Evolutionary conservation across 2,888 invertebrate species (phyloP).

Genomic region (Netelia fuscicornis): DNA sequence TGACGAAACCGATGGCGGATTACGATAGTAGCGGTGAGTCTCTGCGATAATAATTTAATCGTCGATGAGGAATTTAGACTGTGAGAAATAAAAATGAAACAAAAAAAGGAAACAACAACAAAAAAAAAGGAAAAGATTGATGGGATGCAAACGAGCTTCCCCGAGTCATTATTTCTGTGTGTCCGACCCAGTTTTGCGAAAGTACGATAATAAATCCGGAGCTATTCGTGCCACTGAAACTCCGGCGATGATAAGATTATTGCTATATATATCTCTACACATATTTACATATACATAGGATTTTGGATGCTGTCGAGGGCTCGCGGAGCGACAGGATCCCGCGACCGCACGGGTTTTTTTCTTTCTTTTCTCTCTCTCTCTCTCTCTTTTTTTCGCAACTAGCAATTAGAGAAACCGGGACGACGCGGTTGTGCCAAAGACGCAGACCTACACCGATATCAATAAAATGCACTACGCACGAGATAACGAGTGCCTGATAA

Average conservation of each 20-base stretch:
- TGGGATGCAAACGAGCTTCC: neutral
- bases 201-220: slow-evolving; percentile 48
- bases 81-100: neutral
- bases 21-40: slow-evolving; percentile 80
- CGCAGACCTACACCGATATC: slow-evolving; percentile 25
- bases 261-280: neutral
- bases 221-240: slow-evolving; percentile 32
- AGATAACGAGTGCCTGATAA: slow-evolving; percentile 39
- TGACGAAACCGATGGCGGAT: slow-evolving; percentile 76
- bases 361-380: slow-evolving; percentile 35
- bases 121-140: neutral
- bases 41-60: neutral
- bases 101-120: neutral
- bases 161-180: slow-evolving; percentile 21
- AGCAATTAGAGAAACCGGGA: slow-evolving; percentile 59
- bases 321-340: slow-evolving; percentile 58
- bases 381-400: slow-evolving; percentile 41
- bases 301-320: slow-evolving; percentile 55
- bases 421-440: slow-evolving; percentile 47
- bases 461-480: slow-evolving; percentile 42
- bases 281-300: slow-evolving; percentile 3
- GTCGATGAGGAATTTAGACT: neutral
- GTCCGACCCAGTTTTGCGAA: slow-evolving; percentile 41
- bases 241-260: slow-evolving; percentile 59
- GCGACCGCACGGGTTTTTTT: slow-evolving; percentile 54